phyloP scores from a whole-genome alignment of 2,113 vertebrate species.

The Plecotus auritus region DNA sequence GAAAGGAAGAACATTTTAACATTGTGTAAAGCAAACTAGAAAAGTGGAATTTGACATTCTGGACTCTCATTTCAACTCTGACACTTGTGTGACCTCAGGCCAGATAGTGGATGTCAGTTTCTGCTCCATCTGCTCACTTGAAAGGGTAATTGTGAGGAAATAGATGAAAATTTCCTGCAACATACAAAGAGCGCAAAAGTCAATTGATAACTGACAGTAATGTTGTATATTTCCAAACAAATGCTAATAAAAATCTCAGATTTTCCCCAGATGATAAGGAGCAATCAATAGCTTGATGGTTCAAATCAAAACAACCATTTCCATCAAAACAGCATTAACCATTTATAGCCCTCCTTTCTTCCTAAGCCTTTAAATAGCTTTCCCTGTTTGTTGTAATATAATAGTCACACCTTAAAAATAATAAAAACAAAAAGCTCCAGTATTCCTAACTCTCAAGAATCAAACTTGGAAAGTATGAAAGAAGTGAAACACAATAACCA shows the following conservation, averaged over 20 bases:
- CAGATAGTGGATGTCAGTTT: neutral
- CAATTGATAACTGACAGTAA: neutral
- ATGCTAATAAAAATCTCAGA: slow-evolving; percentile 9
- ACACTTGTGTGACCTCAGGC: neutral
- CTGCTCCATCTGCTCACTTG: neutral
- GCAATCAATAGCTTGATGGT: neutral
- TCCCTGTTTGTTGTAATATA: slow-evolving; percentile 28
- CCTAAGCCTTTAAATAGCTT: neutral
- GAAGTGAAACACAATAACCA: slow-evolving; percentile 25
- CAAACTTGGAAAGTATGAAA: neutral
- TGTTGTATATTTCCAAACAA: neutral
- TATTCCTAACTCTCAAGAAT: slow-evolving; percentile 30
- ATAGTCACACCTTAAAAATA: slow-evolving; percentile 10
- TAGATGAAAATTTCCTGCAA: neutral
- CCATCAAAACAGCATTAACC: neutral
- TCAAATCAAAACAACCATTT: slow-evolving; percentile 1
- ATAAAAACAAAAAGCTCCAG: slow-evolving; percentile 1
- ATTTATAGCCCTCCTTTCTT: neutral
- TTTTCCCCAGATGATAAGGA: neutral
- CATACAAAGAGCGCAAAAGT: neutral
- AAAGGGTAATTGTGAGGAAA: neutral
- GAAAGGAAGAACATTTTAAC: neutral
- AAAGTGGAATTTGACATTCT: neutral
- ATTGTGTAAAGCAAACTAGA: neutral
- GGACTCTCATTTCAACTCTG: neutral